phyloP scores from a whole-genome alignment of 1,140 invertebrate species.

The Dufourea novaeangliae region DNA sequence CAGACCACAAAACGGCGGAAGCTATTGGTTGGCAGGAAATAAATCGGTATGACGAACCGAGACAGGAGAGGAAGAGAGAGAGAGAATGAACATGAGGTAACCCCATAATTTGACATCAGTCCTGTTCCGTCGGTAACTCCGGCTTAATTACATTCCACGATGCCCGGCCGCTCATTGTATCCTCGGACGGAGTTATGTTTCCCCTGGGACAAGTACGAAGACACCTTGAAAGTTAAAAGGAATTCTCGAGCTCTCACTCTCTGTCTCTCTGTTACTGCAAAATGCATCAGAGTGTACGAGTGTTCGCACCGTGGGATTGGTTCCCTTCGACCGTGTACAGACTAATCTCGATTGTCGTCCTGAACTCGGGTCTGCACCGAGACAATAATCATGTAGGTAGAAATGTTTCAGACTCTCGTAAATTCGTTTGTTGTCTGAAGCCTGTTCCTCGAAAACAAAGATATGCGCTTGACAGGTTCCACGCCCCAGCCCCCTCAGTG shows the following conservation, averaged over 20 bases:
- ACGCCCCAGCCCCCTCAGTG: too few relatives aligned
- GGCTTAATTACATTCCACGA: constrained; percentile 81
- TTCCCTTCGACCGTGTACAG: too few relatives aligned
- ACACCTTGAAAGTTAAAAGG: constrained; percentile 33
- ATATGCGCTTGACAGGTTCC: too few relatives aligned
- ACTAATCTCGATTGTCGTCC: too few relatives aligned
- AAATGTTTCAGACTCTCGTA: too few relatives aligned
- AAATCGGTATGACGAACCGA: constrained; percentile 78
- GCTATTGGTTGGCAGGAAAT: constrained; percentile 64
- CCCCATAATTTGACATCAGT: constrained; percentile 80
- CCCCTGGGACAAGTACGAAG: constrained; percentile 38
- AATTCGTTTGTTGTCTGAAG: too few relatives aligned
- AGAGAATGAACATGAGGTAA: constrained; percentile 23
- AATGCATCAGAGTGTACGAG: neutral
- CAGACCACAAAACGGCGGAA: constrained; percentile 4
- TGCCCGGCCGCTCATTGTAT: constrained; percentile 72
- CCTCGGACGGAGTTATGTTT: constrained; percentile 65
- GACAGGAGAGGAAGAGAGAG: constrained; percentile 35
- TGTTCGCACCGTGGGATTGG: neutral
- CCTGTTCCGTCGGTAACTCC: constrained; percentile 73
- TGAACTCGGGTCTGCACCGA: too few relatives aligned
- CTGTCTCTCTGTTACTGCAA: neutral
- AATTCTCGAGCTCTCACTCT: neutral
- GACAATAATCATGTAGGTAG: too few relatives aligned
- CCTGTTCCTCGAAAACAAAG: too few relatives aligned